Conservation (phyloP, 2,888 invertebrate species). For the Venustoraphidia nigricollis region DNA sequence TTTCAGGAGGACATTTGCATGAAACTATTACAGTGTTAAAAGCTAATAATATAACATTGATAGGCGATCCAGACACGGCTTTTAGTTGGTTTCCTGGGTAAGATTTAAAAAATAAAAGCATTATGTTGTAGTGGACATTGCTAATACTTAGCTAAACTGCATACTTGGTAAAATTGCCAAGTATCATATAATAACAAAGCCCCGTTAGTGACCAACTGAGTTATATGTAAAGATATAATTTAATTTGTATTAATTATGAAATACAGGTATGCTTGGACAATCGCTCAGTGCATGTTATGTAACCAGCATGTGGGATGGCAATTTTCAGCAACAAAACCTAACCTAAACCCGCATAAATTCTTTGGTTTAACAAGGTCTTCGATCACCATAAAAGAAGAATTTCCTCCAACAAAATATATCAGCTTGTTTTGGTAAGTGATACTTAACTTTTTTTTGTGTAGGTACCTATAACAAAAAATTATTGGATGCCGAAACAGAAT, state of each 20-base stretch:
- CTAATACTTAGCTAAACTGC: too few relatives aligned
- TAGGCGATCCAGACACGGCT: conserved; percentile 44
- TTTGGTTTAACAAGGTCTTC: conserved; percentile 44
- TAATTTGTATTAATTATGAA: neutral
- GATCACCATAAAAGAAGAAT: neutral
- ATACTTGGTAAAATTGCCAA: too few relatives aligned
- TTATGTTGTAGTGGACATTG: too few relatives aligned
- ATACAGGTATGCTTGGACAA: conserved; percentile 64
- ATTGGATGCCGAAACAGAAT: too few relatives aligned
- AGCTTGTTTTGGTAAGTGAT: too few relatives aligned
- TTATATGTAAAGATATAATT: too few relatives aligned
- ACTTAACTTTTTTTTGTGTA: too few relatives aligned
- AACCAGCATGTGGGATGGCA: conserved; percentile 62
- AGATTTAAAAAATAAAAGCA: conserved; percentile 17
- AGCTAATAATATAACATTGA: conserved; percentile 33
- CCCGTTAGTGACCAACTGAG: neutral
- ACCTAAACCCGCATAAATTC: conserved; percentile 49
- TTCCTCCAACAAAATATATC: too few relatives aligned
- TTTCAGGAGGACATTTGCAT: conserved; percentile 51
- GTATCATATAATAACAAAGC: too few relatives aligned
- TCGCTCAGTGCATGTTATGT: conserved; percentile 52
- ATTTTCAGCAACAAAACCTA: conserved; percentile 46
- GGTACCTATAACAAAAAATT: too few relatives aligned
- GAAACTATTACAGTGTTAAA: conserved; percentile 59
- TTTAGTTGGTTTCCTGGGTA: conserved; percentile 79